Conservation (phyloP, 1,140 invertebrate genomes). For the Lycorma delicatula region DNA sequence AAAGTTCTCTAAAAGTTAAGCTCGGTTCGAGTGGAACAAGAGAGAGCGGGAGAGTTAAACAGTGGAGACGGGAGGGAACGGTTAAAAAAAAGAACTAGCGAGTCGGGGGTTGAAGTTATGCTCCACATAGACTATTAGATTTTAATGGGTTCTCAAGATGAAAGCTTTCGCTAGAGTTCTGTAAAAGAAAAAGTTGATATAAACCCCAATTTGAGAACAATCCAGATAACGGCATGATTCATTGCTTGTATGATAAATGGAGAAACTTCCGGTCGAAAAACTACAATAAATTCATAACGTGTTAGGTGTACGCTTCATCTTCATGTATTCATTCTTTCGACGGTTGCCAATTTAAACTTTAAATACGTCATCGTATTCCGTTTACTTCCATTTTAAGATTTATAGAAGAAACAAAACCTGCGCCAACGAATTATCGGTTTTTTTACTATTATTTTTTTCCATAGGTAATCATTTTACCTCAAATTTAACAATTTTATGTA, state of each 20-base stretch:
- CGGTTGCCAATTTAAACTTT: neutral
- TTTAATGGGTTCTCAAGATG: slow-evolving; percentile 5
- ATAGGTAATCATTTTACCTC: too few species aligned
- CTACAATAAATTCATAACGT: slow-evolving; percentile 3
- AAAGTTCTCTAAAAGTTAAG: neutral
- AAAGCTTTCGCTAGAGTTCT: slow-evolving; percentile 2
- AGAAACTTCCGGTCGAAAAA: neutral
- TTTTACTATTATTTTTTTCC: too few species aligned
- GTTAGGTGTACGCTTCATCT: neutral
- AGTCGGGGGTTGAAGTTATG: neutral
- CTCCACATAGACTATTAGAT: slow-evolving; percentile 5
- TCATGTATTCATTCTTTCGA: neutral
- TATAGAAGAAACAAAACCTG: too few species aligned
- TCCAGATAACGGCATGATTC: slow-evolving; percentile 1
- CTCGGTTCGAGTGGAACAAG: neutral
- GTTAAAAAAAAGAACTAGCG: too few species aligned
- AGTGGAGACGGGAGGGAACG: too few species aligned
- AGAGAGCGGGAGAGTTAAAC: too few species aligned
- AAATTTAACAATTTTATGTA: too few species aligned
- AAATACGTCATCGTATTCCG: too few species aligned
- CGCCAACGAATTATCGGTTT: too few species aligned
- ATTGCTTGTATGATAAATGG: slow-evolving; percentile 3
- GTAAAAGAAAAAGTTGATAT: neutral
- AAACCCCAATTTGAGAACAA: slow-evolving; percentile 3
- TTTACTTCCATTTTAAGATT: too few species aligned